These are phyloP conservation scores for Aleadryas rufinucha DNA, from an alignment of 2,113 vertebrate genomes.

Conservation along the genomic window DNA sequence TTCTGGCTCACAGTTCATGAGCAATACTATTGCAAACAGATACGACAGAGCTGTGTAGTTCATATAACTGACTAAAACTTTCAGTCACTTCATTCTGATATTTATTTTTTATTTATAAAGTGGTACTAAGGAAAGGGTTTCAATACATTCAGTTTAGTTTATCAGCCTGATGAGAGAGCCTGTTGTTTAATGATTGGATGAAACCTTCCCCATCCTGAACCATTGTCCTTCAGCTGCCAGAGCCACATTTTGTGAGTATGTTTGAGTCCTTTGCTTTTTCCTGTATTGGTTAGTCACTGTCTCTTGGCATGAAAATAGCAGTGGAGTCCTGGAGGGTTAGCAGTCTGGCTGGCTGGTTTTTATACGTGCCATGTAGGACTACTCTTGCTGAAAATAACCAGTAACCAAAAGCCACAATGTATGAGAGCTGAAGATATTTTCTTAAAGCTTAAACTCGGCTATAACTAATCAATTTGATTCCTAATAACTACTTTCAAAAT, in stretches of 20 bases:
- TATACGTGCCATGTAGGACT: neutral
- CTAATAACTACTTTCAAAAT: constrained; percentile 9
- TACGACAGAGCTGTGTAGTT: neutral
- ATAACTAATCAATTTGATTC: constrained; percentile 13
- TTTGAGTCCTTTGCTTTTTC: neutral
- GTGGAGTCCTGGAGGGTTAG: neutral
- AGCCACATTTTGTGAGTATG: neutral
- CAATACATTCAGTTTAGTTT: neutral
- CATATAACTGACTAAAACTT: neutral
- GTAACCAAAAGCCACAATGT: neutral
- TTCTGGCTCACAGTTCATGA: neutral
- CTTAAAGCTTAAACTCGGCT: neutral
- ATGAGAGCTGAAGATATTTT: neutral
- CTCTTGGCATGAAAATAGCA: neutral
- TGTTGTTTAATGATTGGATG: neutral
- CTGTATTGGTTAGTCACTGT: neutral
- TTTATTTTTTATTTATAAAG: neutral
- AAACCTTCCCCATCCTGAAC: neutral
- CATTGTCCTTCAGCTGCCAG: neutral
- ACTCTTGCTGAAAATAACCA: neutral
- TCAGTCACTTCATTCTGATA: neutral
- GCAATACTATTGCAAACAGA: neutral
- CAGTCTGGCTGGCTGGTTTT: neutral
- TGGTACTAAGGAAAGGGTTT: neutral
- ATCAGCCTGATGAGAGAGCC: neutral